phyloP scores from a whole-genome alignment of 2,797 vertebrate species.

The Scarus forsteni region DNA sequence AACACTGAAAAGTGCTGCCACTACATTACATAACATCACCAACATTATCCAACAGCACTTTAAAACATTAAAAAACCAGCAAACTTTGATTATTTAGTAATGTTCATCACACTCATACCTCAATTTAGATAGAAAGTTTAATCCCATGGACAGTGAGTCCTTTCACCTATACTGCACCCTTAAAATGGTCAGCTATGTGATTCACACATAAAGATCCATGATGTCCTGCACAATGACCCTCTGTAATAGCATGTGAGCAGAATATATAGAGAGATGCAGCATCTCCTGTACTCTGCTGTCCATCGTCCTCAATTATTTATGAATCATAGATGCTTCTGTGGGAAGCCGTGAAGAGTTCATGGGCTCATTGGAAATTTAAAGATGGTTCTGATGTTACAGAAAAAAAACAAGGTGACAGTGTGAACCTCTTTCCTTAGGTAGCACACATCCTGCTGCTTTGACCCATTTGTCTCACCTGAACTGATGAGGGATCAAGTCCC shows the following conservation, averaged over 20 bases:
- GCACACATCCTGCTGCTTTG: conserved; percentile 24
- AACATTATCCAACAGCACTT: too few relatives aligned
- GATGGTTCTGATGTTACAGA: conserved; percentile 13
- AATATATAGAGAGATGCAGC: not conserved
- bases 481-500: conserved; percentile 42
- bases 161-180: too few relatives aligned
- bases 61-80: too few relatives aligned
- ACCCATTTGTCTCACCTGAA: conserved; percentile 22
- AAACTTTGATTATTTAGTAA: too few relatives aligned
- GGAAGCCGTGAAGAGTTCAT: conserved; percentile 52
- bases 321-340: conserved; percentile 36
- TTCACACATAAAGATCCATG: not conserved
- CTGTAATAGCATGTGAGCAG: conserved; percentile 4
- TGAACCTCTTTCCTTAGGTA: conserved; percentile 12
- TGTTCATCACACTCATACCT: too few relatives aligned
- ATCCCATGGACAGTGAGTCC: too few relatives aligned
- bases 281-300: conserved; percentile 16
- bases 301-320: conserved; percentile 51
- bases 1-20: too few relatives aligned
- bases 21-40: too few relatives aligned
- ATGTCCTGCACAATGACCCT: not conserved
- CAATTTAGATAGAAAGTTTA: too few relatives aligned
- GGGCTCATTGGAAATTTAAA: conserved; percentile 59
- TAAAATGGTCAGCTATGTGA: not conserved
- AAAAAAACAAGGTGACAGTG: conserved; percentile 29